A percentile compares a stretch with the other conserved stretches of the same genome.
These are phyloP conservation scores for Plecotus auritus DNA, from an alignment of 2,113 vertebrate species.

Conservation along the genomic window DNA sequence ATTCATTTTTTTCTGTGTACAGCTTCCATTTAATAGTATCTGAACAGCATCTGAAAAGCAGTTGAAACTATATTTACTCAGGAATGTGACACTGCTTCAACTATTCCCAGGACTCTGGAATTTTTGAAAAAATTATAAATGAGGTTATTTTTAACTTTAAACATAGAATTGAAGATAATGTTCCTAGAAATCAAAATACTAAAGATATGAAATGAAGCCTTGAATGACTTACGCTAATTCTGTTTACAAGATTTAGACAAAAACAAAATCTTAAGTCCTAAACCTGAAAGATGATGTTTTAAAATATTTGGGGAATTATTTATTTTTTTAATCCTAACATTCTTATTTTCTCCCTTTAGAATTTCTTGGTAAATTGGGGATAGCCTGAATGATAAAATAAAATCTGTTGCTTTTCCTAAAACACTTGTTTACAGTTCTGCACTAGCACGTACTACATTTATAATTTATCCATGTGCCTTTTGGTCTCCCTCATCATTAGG, in stretches of 20 bases:
- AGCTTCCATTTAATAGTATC: neutral
- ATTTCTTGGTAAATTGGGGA: neutral
- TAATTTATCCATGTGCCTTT: neutral
- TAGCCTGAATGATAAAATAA: neutral
- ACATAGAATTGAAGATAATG: neutral
- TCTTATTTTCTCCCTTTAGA: neutral
- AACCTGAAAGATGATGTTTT: neutral
- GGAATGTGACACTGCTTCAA: neutral
- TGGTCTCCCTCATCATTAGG: neutral
- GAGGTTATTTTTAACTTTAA: neutral
- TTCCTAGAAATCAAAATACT: neutral
- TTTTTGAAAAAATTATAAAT: neutral
- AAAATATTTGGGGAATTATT: neutral
- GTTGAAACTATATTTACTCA: neutral
- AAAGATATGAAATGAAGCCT: neutral
- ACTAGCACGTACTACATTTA: neutral
- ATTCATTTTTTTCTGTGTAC: neutral
- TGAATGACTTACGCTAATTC: neutral
- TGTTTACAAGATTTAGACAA: neutral
- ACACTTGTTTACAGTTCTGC: neutral
- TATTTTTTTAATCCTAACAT: neutral
- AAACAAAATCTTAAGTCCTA: neutral
- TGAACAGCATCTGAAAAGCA: neutral
- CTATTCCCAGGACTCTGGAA: neutral
- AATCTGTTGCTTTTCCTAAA: neutral